These are phyloP conservation scores for Polydrusus tereticollis DNA, from an alignment of 2,888 invertebrate genomes.

Conservation along the genomic window DNA sequence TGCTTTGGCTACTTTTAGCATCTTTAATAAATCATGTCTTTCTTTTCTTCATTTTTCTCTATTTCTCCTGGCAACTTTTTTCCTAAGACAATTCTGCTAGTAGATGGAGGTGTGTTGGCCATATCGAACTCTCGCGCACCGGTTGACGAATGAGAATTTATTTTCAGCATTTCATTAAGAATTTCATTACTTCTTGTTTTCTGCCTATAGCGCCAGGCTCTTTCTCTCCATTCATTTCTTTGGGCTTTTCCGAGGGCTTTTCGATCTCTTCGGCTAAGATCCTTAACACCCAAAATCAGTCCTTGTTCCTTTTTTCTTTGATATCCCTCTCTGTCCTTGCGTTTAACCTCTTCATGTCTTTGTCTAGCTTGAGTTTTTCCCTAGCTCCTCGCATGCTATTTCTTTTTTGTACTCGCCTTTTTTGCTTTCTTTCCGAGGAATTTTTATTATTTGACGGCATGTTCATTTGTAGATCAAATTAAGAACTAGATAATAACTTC, in stretches of 20 bases:
- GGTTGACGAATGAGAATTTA: not conserved
- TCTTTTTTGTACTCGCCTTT: too few species aligned
- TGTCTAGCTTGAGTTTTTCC: not conserved
- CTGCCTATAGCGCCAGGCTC: not conserved
- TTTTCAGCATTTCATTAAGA: not conserved
- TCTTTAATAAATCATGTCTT: not conserved
- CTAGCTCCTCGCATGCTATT: not conserved
- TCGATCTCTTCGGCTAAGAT: not conserved
- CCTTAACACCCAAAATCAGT: not conserved
- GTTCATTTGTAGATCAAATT: too few species aligned
- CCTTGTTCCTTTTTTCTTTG: slow-evolving; percentile 6
- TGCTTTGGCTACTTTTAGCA: not conserved
- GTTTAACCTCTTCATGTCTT: not conserved
- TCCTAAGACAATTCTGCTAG: not conserved
- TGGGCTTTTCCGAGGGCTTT: too few species aligned
- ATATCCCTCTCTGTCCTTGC: not conserved
- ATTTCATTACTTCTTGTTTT: not conserved
- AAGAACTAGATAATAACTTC: too few species aligned
- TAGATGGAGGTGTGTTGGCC: not conserved
- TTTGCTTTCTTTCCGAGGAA: too few species aligned
- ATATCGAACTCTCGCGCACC: not conserved
- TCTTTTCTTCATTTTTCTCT: not conserved
- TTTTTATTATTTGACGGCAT: too few species aligned
- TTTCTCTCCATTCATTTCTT: slow-evolving; percentile 12
- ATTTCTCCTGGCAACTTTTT: not conserved